Percentiles rank a stretch among this genome's conserved stretches.
Evolutionary conservation across 1,140 invertebrate species (phyloP).

Genomic region (Papilio polytes): DNA sequence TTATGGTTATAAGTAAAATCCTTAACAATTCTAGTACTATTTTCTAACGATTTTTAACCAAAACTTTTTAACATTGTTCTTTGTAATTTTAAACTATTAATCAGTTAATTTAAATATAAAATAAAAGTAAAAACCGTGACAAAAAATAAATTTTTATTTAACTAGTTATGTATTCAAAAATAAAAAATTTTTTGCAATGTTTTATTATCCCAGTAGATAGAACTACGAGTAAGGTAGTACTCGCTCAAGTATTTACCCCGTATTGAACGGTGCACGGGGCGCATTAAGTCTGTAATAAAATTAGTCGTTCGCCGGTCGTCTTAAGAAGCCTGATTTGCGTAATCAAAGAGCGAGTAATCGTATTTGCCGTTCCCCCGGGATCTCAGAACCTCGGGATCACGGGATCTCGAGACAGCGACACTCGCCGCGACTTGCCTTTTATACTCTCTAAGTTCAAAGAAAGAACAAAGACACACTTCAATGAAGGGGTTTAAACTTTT

Average conservation of each 20-base stretch:
- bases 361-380: constrained; percentile 48
- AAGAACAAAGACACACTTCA: constrained; percentile 20
- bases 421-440: constrained; percentile 38
- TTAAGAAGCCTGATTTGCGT: constrained; percentile 68
- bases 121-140: no score
- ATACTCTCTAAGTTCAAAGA: constrained; percentile 35
- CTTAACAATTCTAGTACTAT: no score
- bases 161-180: no score
- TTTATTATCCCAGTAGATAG: no score
- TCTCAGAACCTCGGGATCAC: neutral
- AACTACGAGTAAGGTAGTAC: neutral
- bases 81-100: no score
- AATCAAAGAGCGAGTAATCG: constrained; percentile 72
- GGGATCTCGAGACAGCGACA: neutral
- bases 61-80: no score
- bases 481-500: constrained; percentile 15
- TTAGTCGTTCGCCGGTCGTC: constrained; percentile 55
- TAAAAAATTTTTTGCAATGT: no score
- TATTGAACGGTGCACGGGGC: constrained; percentile 7
- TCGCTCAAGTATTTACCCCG: constrained; percentile 28
- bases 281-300: constrained; percentile 54
- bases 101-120: no score
- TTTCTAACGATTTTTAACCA: no score
- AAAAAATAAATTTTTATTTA: no score
- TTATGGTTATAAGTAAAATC: no score